Base-by-base conservation (phyloP, 2,797 vertebrate species). In the Mionectes olivaceus region DNA sequence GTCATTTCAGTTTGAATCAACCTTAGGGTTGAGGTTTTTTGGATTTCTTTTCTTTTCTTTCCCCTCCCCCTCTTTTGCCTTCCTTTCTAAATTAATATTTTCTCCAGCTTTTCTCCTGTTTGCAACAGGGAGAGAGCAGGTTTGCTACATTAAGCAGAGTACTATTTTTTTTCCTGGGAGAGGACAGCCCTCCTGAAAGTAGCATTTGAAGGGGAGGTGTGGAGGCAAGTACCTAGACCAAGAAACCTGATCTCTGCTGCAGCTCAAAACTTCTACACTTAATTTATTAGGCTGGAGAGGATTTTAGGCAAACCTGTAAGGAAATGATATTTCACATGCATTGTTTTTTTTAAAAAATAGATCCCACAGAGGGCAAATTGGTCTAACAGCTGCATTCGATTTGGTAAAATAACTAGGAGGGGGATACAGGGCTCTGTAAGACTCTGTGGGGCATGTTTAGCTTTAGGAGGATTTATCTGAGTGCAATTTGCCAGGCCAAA, bases 331-430 rank as follows among this genome's bases (percentile, higher is more conserved):
- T 96, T 96, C 95, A 94, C 81, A 94, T 95, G 94, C 95, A 95
- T 97, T 97, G 96, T 96, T 96, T 97, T 94, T 97, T 96, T 90
- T 1, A 95, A 95, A 97, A 95, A 96, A 96, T 91, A 95, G 95
- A 97, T 94, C 95, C 95, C 59, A 63, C 81, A 80, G 95, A 96
- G 94, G 83, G 93, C 90, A 96, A 97, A 97, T 77, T 96, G 93
- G 95, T 97, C 92, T 91, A 95, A 96, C 98, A 98, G 96, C 97
- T 98, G 98, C 86, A 97, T 97, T 98, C 10, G 80, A 98, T 98
- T 98, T 98, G 91, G 96, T 83, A 96, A 97, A 97, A 95, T 92
- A 97, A 97, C 92, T 94, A 90, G 75, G 90, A 96, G 81, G 46
- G 92, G 95, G 87, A 95, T 86, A 93, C 83, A 93, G 91, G 81